Evolutionary conservation across 1,140 invertebrate genomes (phyloP).

Genomic region (Ylistrum balloti): DNA sequence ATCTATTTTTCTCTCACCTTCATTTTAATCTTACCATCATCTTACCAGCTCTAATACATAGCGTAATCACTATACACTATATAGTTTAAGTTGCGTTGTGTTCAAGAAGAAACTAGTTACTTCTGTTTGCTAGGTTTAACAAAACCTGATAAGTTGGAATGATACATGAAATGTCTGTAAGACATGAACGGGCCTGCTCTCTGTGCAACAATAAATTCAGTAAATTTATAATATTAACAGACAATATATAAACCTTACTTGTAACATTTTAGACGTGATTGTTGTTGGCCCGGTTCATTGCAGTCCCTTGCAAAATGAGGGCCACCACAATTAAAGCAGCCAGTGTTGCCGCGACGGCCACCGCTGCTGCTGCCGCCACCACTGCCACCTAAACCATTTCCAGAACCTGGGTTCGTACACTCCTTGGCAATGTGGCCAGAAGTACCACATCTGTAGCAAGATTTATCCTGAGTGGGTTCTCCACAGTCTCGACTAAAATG

Average conservation of each 20-base stretch:
- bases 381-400: background rate
- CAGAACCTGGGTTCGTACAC: constrained; percentile 66
- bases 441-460: constrained; percentile 80
- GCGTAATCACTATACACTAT: no score
- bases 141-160: no score
- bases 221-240: no score
- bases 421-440: constrained; percentile 89
- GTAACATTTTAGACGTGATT: constrained; percentile 59
- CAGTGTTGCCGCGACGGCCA: background rate
- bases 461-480: constrained; percentile 66
- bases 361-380: constrained; percentile 4
- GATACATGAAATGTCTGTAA: no score
- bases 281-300: constrained; percentile 37
- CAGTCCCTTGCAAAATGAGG: constrained; percentile 84
- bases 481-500: constrained; percentile 84
- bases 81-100: no score
- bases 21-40: no score
- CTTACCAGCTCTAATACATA: no score
- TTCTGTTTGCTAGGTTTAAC: no score
- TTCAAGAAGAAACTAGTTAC: no score
- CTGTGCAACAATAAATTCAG: no score
- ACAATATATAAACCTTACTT: constrained; percentile 60
- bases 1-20: no score
- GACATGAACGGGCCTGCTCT: no score
- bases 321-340: constrained; percentile 77